Percentiles rank a stretch among this genome's conserved stretches.
Evolutionary conservation across 2,797 vertebrate species (phyloP).

Genomic region (Hydrocynus forskahlii): DNA sequence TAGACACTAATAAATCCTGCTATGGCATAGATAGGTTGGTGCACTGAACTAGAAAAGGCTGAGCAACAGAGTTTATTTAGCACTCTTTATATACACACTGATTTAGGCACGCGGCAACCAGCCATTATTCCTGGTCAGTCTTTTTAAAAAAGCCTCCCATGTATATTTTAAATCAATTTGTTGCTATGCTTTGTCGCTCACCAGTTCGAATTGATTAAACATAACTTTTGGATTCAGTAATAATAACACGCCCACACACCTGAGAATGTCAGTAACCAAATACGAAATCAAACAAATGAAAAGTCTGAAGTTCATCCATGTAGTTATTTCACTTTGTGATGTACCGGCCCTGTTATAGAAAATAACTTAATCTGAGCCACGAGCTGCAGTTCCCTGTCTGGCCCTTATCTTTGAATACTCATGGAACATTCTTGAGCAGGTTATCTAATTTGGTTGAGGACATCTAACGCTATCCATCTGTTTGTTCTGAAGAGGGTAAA

Average conservation of each 20-base stretch:
- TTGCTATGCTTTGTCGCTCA: neutral
- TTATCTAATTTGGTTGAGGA: constrained; percentile 53
- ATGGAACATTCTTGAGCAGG: constrained; percentile 16
- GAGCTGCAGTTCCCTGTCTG: constrained; percentile 25
- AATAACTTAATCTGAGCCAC: neutral
- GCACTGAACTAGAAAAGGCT: constrained; percentile 25
- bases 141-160: neutral
- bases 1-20: constrained; percentile 52
- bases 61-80: constrained; percentile 13
- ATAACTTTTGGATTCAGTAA: neutral
- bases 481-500: constrained; percentile 32
- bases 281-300: neutral
- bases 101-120: neutral
- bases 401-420: constrained; percentile 31
- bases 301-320: neutral
- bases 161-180: neutral
- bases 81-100: constrained; percentile 11
- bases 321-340: neutral
- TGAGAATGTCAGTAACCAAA: neutral
- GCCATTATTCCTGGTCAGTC: constrained; percentile 4
- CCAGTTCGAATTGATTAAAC: neutral
- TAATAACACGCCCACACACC: neutral
- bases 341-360: neutral
- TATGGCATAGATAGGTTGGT: constrained; percentile 40
- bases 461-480: constrained; percentile 33